Evolutionary conservation across 2,113 vertebrate species (phyloP).

Genomic region (Semnornis frantzii): DNA sequence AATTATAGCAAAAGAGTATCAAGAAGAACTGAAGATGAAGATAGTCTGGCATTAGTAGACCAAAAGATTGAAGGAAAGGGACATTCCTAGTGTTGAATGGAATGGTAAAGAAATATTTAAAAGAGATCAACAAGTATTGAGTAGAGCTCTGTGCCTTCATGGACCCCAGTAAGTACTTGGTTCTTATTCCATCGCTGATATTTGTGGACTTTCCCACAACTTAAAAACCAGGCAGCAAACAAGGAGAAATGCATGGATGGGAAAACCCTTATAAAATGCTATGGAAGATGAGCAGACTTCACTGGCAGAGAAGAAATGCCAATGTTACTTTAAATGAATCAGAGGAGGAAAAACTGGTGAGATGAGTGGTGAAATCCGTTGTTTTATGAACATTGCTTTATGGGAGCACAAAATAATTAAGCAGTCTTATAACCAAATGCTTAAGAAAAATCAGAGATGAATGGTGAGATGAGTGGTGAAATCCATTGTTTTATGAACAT

Average conservation of each 20-base stretch:
- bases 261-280: not conserved
- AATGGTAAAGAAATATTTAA: constrained; percentile 19
- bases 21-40: not conserved
- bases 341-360: not conserved
- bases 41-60: not conserved
- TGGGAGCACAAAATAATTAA: not conserved
- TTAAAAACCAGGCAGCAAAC: not conserved
- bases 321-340: not conserved
- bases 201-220: not conserved
- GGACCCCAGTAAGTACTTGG: constrained; percentile 32
- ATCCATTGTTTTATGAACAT: not conserved
- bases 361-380: not conserved
- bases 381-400: not conserved
- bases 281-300: not conserved
- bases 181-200: not conserved
- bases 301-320: not conserved
- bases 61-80: not conserved
- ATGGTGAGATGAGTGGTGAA: not conserved
- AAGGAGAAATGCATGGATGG: not conserved
- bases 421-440: not conserved
- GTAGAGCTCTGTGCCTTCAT: not conserved
- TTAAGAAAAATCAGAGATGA: not conserved
- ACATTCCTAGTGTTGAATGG: not conserved
- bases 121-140: not conserved
- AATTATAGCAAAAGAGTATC: not conserved